Base-by-base conservation (phyloP, 1,140 invertebrate species). In the Centruroides vittatus region DNA sequence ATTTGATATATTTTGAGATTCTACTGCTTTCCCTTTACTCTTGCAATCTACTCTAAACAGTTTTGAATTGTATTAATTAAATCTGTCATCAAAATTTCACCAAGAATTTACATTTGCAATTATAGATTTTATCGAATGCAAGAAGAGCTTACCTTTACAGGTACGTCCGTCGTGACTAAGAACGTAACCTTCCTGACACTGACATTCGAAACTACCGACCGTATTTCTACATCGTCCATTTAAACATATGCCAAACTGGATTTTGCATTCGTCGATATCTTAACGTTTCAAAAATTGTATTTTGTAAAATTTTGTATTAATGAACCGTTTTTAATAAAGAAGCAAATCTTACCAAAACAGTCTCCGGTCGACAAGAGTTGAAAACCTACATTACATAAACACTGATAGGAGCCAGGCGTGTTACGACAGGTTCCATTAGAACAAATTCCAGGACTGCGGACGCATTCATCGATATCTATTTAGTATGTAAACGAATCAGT, bases 351-450 rank as follows among this genome's bases (percentile, higher is more conserved):
- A 87, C 85, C 86, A 59, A 84, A 79, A 67, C 89, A 93, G 70
- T 92, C 88, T 63, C 88, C 88, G 68, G 86, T 87, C n/a, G 84
- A 80, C 64, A 86, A 87, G 0, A 89, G 76, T 70, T 86, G 85
- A 73, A 87, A 92, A 3, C 89, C 89, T 7, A 78, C 76, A 67
- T 86, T 81, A 71, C 88, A 93, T 65, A 84, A 80, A 69, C 89
- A 93, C 60, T 82, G 80, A 74, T 86, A 91, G 11, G 81, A 81
- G 4, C 87, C 86, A 52, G 83, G 75, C 5, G 80, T 80, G 70
- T 89, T 89, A 35, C 88, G 75, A 71, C 89, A 93, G 0, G 84
- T 86, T n/a, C 87, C 88, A 72, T 88, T 87, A 66, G 85, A 84
- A 68, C 86, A 88, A 54, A 87, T 81, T 65, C 80, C 82, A 1